These are phyloP conservation scores for Megalopta genalis DNA, from an alignment of 1,140 invertebrate genomes.

Conservation along the genomic window DNA sequence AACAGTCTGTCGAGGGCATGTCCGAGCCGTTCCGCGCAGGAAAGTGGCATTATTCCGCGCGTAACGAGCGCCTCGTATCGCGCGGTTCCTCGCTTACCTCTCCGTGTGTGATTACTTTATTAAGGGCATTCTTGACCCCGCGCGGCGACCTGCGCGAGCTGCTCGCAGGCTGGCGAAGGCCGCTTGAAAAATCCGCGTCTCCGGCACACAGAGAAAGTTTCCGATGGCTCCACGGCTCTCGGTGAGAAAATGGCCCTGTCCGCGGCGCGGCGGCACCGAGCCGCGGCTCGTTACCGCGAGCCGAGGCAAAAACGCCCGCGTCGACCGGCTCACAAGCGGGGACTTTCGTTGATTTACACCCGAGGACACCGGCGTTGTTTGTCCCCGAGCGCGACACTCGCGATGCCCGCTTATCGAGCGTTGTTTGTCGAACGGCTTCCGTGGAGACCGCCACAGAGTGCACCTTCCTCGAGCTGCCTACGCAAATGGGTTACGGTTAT, in stretches of 20 bases:
- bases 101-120: slow-evolving; percentile 68
- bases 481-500: too few relatives aligned
- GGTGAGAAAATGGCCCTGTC: slow-evolving; percentile 72
- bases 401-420: not conserved
- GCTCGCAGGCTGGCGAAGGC: slow-evolving; percentile 7
- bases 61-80: slow-evolving; percentile 57
- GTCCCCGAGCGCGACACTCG: not conserved
- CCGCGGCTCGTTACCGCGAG: slow-evolving; percentile 52
- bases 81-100: slow-evolving; percentile 41
- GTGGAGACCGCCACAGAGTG: not conserved
- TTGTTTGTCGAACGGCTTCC: slow-evolving; percentile 5
- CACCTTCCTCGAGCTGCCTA: too few relatives aligned
- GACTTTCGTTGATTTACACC: slow-evolving; percentile 7
- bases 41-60: not conserved
- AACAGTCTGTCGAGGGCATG: slow-evolving; percentile 1
- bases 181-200: slow-evolving; percentile 57
- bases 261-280: slow-evolving; percentile 15
- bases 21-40: slow-evolving; percentile 25
- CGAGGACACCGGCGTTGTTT: not conserved
- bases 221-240: slow-evolving; percentile 55
- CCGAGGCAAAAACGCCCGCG: slow-evolving; percentile 49
- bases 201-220: slow-evolving; percentile 72
- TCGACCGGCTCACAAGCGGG: not conserved
- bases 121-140: slow-evolving; percentile 75
- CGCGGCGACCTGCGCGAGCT: slow-evolving; percentile 69